Evolutionary conservation across 2,797 vertebrate species (phyloP), one percentile per base, ranked within the genome.

Genomic region (Anas bernieri): DNA sequence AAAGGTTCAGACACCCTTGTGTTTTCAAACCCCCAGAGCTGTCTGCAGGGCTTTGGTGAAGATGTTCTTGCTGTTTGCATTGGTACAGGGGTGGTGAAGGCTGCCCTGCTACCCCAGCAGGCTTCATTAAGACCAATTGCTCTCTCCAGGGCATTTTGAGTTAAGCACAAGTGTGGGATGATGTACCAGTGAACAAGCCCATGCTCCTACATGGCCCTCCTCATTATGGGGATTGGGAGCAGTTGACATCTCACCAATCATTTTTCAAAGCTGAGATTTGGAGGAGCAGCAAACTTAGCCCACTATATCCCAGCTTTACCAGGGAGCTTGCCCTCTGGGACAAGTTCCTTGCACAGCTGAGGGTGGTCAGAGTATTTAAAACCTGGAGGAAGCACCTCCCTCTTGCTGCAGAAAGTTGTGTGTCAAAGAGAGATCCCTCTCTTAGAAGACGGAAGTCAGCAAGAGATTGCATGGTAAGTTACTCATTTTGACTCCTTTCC

Each of bases 391-490:
- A 54, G 56, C 7, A 12, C 35, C 9, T 56, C 22, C 12, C 4
- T n/a, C 48, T 84, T 79, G 62, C 28, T 10, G 18, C 7, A 81
- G 21, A 72, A 61, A 46, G 73, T 63, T 3, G 9, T 28, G 23
- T 75, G 37, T 35, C 11, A 72, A 78, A 55, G 11, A 1, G 1
- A 1, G 35, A 1, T 1, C 12, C 0, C 1, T 2, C 5, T 78
- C 56, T 58, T 17, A 16, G 55, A 16, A 61, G 43, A 33, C 80
- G 14, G 75, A 20, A 54, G 22, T 70, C 22, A 37, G 12, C 12
- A 20, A 46, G 16, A 31, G 2, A 1, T 68, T 45, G 6, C 5
- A 4, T 17, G 7, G 26, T 73, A 54, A 88, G 68, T 46, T 75
- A 63, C 73, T 90, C 0, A 16, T 16, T 83, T 77, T 62, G 35